Conservation (phyloP, 23 tunicate genomes). For the Phallusia fumigata region DNA sequence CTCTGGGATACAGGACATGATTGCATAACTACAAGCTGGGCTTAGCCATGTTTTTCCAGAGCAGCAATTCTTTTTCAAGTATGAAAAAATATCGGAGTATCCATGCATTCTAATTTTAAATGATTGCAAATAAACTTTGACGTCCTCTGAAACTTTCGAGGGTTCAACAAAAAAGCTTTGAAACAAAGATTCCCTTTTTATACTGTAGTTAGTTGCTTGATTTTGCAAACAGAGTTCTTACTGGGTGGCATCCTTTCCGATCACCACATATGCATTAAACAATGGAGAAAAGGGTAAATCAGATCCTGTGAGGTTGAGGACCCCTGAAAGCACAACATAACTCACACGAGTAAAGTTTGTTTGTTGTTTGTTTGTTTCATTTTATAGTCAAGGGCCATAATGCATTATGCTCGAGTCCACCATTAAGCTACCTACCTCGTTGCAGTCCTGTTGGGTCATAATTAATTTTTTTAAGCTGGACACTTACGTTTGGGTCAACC, state of each 20-base stretch:
- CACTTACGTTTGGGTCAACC: too few relatives aligned
- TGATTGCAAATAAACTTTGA: conserved; percentile 1
- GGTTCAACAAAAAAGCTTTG: conserved; percentile 7
- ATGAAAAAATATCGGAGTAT: conserved; percentile 12
- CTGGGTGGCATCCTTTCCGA: conserved; percentile 23
- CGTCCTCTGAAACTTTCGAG: neutral
- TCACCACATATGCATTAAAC: conserved; percentile 45
- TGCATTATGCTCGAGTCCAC: too few relatives aligned
- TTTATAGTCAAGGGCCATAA: too few relatives aligned
- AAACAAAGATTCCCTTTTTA: neutral
- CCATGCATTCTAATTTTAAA: conserved; percentile 3
- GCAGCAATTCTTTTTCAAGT: conserved; percentile 18
- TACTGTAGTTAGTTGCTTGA: neutral
- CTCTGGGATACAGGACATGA: conserved; percentile 11
- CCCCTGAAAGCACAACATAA: conserved; percentile 10
- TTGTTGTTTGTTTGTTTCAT: too few relatives aligned
- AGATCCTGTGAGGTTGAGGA: conserved; percentile 51
- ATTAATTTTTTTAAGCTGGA: too few relatives aligned
- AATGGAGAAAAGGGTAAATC: conserved; percentile 62
- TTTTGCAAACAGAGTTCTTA: neutral
- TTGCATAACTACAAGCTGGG: conserved; percentile 30
- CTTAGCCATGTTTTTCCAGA: conserved; percentile 18
- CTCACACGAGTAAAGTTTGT: too few relatives aligned
- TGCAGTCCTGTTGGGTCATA: too few relatives aligned
- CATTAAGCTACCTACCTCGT: too few relatives aligned